Evolutionary conservation across 1,140 invertebrate species (phyloP), one percentile per base, ranked within the genome.

Genomic region (Oncopeltus fasciatus): DNA sequence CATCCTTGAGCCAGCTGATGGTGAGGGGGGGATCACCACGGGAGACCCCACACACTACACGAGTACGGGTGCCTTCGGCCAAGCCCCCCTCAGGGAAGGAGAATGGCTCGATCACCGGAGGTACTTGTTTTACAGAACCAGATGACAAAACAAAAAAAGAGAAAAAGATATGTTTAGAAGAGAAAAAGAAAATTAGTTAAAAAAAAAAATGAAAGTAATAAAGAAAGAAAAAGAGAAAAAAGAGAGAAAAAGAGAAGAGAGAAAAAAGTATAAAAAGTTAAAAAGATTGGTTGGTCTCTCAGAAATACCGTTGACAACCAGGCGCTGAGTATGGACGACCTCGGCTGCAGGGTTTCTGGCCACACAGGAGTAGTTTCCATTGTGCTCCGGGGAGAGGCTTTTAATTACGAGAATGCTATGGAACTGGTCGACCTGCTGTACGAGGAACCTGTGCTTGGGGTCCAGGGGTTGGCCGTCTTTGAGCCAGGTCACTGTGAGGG

Each of bases 61-160:
- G 82, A 56, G 88, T 88, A 72, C 88, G 81, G 80, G 89, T 86
- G 72, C 86, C 88, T 78, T 90, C 87, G 71, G 83, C 81, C 70
- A 90, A 81, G 70, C 84, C 84, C 73, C 86, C 82, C 47, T 43
- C 63, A 79, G 86, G 84, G 77, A 87, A 87, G 77, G 78, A 81
- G 81, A 88, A 88, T 75, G 85, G 84, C 79, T 86, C 84, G 80
- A 88, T 86, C 78, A 84, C 84, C 77, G 85, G 85, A 76, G 85
- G 84, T 81, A 87, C 85, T 88, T 83, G 76, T 83, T 83, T 76
- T 76, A 31, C 26, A 59, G 60, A 57, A 64, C 61, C 60, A 20
- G 26, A n/a, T n/a, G n/a, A n/a, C n/a, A n/a, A n/a, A n/a, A 31
- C 33, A 20, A 33, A 46, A 46, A 46, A 61, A 49, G 24, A 29